These are phyloP conservation scores for Acromyrmex echinatior DNA, from an alignment of 1,140 invertebrate species.

Conservation along the genomic window DNA sequence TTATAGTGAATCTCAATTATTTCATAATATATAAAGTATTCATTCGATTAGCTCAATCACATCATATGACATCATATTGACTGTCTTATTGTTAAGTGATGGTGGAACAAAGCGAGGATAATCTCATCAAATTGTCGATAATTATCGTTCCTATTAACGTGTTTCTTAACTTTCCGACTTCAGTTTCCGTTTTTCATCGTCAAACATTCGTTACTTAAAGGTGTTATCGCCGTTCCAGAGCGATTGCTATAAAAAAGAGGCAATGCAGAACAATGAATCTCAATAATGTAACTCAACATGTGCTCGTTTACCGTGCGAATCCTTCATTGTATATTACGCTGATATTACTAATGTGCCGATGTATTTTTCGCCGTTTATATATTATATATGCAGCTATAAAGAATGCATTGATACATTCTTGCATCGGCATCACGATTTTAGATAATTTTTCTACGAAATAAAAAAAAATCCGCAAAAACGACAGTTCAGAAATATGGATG, in stretches of 20 bases:
- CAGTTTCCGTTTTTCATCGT: neutral
- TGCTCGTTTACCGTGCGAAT: slow-evolving; percentile 39
- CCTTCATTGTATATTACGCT: slow-evolving; percentile 77
- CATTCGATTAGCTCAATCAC: slow-evolving; percentile 29
- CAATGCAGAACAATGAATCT: neutral
- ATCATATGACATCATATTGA: slow-evolving; percentile 6
- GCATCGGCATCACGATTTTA: slow-evolving; percentile 52
- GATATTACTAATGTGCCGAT: slow-evolving; percentile 75
- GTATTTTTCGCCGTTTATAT: slow-evolving; percentile 65
- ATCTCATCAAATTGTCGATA: neutral
- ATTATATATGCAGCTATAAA: slow-evolving; percentile 27
- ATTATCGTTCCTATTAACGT: neutral
- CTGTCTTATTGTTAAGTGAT: slow-evolving; percentile 2
- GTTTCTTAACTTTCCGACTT: neutral
- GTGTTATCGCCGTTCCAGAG: neutral
- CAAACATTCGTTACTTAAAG: slow-evolving; percentile 14
- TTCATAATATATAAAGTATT: slow-evolving; percentile 21
- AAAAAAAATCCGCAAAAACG: slow-evolving; percentile 54
- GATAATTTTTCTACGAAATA: slow-evolving; percentile 79
- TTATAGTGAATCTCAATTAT: slow-evolving; percentile 26
- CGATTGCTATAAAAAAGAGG: slow-evolving; percentile 13
- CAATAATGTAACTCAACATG: neutral
- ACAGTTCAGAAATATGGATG: slow-evolving; percentile 42
- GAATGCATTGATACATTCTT: slow-evolving; percentile 66
- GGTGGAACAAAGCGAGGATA: neutral